Evolutionary conservation across 2,888 invertebrate species (phyloP).

Genomic region (Argynnis bischoffii): DNA sequence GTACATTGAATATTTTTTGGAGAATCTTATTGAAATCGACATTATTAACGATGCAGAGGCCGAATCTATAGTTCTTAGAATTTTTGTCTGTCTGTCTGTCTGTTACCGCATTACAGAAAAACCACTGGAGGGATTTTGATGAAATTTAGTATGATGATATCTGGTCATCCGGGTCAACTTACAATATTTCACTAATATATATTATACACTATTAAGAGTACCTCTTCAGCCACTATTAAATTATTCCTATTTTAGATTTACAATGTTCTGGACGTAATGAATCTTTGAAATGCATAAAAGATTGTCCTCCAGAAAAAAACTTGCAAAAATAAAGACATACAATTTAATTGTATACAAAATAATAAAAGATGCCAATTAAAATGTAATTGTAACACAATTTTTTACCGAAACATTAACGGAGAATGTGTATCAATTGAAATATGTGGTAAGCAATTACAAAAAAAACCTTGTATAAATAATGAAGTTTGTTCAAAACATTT

Average conservation of each 20-base stretch:
- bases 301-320: constrained; percentile 50
- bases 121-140: too few species aligned
- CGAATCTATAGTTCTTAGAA: too few species aligned
- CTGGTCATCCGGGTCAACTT: too few species aligned
- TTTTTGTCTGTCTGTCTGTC: too few species aligned
- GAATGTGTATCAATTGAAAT: constrained; percentile 47
- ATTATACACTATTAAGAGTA: too few species aligned
- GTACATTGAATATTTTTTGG: too few species aligned
- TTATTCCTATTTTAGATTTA: constrained; percentile 31
- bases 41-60: too few species aligned
- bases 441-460: constrained; percentile 46
- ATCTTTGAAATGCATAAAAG: constrained; percentile 42
- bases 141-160: too few species aligned
- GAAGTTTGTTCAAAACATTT: too few species aligned
- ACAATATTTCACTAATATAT: too few species aligned
- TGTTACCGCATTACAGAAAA: too few species aligned
- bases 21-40: too few species aligned
- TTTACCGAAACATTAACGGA: constrained; percentile 47
- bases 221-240: background rate
- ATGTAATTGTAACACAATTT: constrained; percentile 51
- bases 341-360: constrained; percentile 40
- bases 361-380: constrained; percentile 44
- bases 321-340: constrained; percentile 47
- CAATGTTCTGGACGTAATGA: constrained; percentile 45
- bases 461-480: background rate